Evolutionary conservation across 2,888 invertebrate species (phyloP), one percentile per base, ranked within the genome.

Genomic region (Pseudoips prasinana): DNA sequence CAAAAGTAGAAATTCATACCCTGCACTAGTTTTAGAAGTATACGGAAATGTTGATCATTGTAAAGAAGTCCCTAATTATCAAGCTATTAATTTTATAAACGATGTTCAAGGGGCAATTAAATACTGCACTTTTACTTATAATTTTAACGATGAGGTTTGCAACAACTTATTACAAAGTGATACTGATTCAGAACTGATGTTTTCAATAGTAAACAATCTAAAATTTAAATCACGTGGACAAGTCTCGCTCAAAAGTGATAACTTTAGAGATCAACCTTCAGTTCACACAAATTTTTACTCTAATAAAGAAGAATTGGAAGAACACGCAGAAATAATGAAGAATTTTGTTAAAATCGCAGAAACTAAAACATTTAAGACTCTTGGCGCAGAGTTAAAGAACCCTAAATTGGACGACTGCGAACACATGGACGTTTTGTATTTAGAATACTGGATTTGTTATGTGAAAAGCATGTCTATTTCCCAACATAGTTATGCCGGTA

Each of bases 401-500:
- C 48, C 64, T 3, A 3, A 3, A 14, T 20, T 20, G 7, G 2
- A 7, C 2, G 7, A 7, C n/a, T 20, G 64, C 29, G 32, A 30
- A 7, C 11, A 51, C 7, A 40, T 35, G 2, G 24, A 33, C 33
- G 86, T 89, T 7, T 6, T 7, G 7, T 28, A 2, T 14, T 3
- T 91, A 56, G 90, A 91, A 10, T 93, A 92, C 61, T 93, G 93
- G 92, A 91, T 90, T 46, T 94, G 93, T 56, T 88, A 91, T 24
- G 77, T 91, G 1, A 66, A 91, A 8, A 92, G 94, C 59, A 87
- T 90, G 35, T 91, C 92, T 0, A 88, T 90, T 28, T 92, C 93
- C 0, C 91, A 92, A 23, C 94, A 93, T 55, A 94, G 94, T 71
- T 93, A 92, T 0, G 78, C 90, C 0, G 91, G 93, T 0, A 93